Conservation (phyloP, 2,888 invertebrate genomes). For the Acleris cristana region DNA sequence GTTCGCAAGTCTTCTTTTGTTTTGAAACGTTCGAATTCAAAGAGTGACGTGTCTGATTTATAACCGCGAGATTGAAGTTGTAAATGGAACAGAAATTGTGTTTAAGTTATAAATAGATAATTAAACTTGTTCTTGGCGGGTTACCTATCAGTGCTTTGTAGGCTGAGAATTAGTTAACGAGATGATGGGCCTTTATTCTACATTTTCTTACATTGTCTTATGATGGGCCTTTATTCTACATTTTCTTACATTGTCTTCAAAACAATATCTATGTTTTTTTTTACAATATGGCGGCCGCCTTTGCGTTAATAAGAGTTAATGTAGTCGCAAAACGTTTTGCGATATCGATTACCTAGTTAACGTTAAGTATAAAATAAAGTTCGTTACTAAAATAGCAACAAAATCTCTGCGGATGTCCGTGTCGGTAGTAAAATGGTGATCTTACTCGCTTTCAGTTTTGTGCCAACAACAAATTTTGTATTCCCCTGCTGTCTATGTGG, state of each 20-base stretch:
- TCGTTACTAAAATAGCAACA: too few relatives aligned
- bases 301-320: too few relatives aligned
- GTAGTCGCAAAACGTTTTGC: too few relatives aligned
- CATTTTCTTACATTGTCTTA: too few relatives aligned
- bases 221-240: too few relatives aligned
- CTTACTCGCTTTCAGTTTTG: not conserved
- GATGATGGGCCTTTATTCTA: too few relatives aligned
- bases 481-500: conserved; percentile 25
- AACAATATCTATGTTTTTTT: too few relatives aligned
- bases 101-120: conserved; percentile 31
- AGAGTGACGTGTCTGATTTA: conserved; percentile 31
- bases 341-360: too few relatives aligned
- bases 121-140: conserved; percentile 28
- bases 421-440: conserved; percentile 17
- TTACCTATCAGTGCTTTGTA: not conserved
- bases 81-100: conserved; percentile 30
- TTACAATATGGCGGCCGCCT: too few relatives aligned
- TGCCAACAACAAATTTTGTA: conserved; percentile 31
- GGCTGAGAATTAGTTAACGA: not conserved
- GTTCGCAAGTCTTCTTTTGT: conserved; percentile 34
- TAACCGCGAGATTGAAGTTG: conserved; percentile 20
- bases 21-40: conserved; percentile 28
- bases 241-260: too few relatives aligned
- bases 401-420: too few relatives aligned
- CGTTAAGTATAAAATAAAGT: too few relatives aligned